phyloP scores from a whole-genome alignment of 2,797 vertebrate genomes.

The Manis crassicaudata region DNA sequence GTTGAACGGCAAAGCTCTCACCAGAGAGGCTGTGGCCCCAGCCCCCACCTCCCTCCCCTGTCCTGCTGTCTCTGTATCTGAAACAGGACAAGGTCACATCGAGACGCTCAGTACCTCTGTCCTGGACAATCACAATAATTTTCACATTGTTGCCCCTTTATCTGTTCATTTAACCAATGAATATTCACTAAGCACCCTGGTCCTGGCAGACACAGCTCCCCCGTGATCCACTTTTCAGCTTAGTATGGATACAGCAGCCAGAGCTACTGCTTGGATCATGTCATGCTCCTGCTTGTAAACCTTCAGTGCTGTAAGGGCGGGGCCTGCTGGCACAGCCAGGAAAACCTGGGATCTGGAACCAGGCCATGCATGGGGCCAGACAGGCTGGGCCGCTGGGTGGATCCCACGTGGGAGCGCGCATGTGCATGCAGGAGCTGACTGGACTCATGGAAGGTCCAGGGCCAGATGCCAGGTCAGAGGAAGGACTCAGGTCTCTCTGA shows the following conservation, averaged over 20 bases:
- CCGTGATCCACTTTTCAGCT: neutral
- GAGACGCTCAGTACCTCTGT: neutral
- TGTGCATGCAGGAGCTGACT: neutral
- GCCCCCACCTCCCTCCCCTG: neutral
- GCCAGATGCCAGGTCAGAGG: neutral
- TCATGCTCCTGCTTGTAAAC: neutral
- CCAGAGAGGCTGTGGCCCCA: neutral
- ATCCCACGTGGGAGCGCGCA: neutral
- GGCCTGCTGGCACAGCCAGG: neutral
- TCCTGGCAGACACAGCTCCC: neutral
- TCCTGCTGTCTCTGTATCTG: neutral
- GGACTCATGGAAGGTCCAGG: neutral
- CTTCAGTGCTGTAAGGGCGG: neutral
- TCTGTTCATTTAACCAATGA: neutral
- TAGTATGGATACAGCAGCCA: neutral
- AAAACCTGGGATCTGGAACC: neutral
- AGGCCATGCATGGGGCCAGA: neutral
- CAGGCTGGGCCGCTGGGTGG: neutral
- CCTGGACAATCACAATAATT: neutral
- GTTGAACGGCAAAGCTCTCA: neutral
- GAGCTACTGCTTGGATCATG: neutral
- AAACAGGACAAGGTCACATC: neutral
- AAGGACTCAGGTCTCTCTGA: neutral
- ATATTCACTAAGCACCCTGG: accelerated
- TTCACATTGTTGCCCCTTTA: neutral